phyloP scores from a whole-genome alignment of 2,113 vertebrate genomes.

The Albula goreensis region DNA sequence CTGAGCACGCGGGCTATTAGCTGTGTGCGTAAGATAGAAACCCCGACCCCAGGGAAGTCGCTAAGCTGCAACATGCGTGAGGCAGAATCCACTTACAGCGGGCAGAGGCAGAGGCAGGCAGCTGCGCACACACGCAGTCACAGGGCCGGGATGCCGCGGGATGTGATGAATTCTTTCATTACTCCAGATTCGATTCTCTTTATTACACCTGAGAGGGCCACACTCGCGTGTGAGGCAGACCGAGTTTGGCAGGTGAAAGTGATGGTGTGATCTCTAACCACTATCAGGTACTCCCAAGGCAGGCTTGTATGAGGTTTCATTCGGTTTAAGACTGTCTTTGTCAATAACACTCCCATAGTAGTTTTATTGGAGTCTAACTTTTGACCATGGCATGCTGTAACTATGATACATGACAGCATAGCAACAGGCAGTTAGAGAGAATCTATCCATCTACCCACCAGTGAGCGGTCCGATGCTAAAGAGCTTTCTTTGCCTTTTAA shows the following conservation, averaged over 20 bases:
- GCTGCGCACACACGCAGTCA: slow-evolving; percentile 22
- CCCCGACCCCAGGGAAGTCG: neutral
- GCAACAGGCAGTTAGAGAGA: neutral
- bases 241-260: neutral
- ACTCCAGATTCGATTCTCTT: slow-evolving; percentile 47
- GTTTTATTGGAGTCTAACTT: neutral
- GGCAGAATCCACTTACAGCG: slow-evolving; percentile 56
- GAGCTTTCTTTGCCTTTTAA: no score
- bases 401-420: neutral
- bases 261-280: neutral
- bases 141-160: slow-evolving; percentile 24
- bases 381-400: neutral
- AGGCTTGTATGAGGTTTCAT: neutral
- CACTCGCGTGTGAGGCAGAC: neutral
- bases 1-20: slow-evolving; percentile 9
- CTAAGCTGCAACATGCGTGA: neutral
- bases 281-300: neutral
- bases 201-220: slow-evolving; percentile 15
- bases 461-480: neutral
- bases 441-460: neutral
- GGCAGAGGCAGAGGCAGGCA: slow-evolving; percentile 41
- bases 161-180: slow-evolving; percentile 69
- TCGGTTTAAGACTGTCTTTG: neutral
- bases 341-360: neutral
- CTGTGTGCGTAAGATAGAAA: slow-evolving; percentile 24